These are phyloP conservation scores for Lampropteryx suffumata DNA, from an alignment of 2,888 invertebrate genomes.

Conservation along the genomic window DNA sequence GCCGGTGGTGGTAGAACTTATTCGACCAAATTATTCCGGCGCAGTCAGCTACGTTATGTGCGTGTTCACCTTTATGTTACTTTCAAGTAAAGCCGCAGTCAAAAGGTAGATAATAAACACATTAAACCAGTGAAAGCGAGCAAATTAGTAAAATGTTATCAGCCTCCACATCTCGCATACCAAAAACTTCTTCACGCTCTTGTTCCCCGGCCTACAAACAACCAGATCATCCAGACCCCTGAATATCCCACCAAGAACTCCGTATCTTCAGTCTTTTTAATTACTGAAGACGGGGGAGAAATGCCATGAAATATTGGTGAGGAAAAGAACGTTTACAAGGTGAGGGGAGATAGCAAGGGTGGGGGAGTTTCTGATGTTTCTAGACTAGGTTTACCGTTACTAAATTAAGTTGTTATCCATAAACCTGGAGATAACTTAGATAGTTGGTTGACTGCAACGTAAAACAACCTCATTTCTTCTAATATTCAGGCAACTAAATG, in stretches of 20 bases:
- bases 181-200: slow-evolving; percentile 61
- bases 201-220: slow-evolving; percentile 47
- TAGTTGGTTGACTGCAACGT: too few relatives aligned
- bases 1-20: too few relatives aligned
- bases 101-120: not conserved
- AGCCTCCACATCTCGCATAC: slow-evolving; percentile 45
- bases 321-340: not conserved
- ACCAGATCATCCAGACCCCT: slow-evolving; percentile 29
- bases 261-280: not conserved
- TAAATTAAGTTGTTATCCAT: too few relatives aligned
- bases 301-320: not conserved
- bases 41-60: too few relatives aligned
- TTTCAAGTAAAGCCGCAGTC: not conserved
- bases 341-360: not conserved
- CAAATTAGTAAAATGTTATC: slow-evolving; percentile 50
- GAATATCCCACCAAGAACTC: not conserved
- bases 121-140: slow-evolving; percentile 45
- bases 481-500: too few relatives aligned
- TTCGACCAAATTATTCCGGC: too few relatives aligned
- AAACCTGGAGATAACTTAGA: too few relatives aligned
- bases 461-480: too few relatives aligned
- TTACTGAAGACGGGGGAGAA: not conserved
- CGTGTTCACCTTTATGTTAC: too few relatives aligned
- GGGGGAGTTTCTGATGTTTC: not conserved
- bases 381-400: too few relatives aligned